phyloP scores from a whole-genome alignment of 2,888 invertebrate species.

The Dioctria rufipes region DNA sequence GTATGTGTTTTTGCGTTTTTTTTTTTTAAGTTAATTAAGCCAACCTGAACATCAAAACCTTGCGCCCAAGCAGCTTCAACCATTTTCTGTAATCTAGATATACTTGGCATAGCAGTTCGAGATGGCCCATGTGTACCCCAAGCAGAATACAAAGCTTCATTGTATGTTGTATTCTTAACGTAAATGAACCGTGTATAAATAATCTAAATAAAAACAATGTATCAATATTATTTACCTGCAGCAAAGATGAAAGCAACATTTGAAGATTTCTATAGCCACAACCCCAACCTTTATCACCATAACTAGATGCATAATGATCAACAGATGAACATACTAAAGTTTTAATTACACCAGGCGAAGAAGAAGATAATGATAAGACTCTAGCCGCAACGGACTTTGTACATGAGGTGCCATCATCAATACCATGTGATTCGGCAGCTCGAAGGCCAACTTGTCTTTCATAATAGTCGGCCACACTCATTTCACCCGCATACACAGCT shows the following conservation, averaged over 20 bases:
- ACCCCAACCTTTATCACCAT: conserved; percentile 93
- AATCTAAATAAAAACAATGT: conserved; percentile 31
- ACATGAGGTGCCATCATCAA: conserved; percentile 86
- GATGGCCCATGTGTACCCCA: conserved; percentile 73
- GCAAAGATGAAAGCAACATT: conserved; percentile 89
- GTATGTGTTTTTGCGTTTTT: background rate
- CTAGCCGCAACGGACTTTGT: conserved; percentile 75
- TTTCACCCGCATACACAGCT: conserved; percentile 88
- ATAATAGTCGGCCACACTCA: conserved; percentile 89
- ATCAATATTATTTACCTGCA: conserved; percentile 68
- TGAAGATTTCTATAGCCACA: conserved; percentile 94
- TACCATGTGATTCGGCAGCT: conserved; percentile 82
- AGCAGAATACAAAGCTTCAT: conserved; percentile 72
- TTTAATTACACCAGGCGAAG: conserved; percentile 72
- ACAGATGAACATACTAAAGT: conserved; percentile 85
- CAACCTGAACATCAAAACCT: conserved; percentile 81
- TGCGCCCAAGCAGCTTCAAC: conserved; percentile 88
- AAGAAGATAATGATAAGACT: conserved; percentile 62
- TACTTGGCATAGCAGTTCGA: conserved; percentile 84
- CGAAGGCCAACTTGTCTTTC: conserved; percentile 84
- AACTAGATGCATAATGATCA: conserved; percentile 90
- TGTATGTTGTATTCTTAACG: conserved; percentile 74
- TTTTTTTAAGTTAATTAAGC: background rate
- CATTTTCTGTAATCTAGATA: conserved; percentile 85
- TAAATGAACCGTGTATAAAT: background rate